Evolutionary conservation across 2,797 vertebrate genomes (phyloP).

Genomic region (Pseudochirops corinnae): DNA sequence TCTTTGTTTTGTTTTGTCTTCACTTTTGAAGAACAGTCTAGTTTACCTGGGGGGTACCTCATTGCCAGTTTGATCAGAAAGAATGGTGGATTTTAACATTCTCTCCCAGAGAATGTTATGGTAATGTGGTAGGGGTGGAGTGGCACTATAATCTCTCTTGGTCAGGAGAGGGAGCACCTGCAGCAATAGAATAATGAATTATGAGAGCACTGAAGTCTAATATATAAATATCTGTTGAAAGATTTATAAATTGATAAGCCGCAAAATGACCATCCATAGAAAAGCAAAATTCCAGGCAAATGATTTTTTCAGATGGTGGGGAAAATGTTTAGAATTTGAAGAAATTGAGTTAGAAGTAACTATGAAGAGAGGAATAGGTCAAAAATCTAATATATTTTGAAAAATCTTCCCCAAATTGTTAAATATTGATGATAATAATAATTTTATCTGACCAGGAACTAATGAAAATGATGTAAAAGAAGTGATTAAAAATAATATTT

Average conservation of each 20-base stretch:
- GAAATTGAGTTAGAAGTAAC: neutral
- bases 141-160: neutral
- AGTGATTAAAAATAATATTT: slow-evolving; percentile 18
- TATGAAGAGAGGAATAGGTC: neutral
- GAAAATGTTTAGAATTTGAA: slow-evolving; percentile 9
- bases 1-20: too few species aligned
- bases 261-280: neutral
- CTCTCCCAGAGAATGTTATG: too few species aligned
- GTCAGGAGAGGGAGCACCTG: neutral
- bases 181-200: neutral
- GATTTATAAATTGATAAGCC: neutral
- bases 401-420: neutral
- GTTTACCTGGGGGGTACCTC: neutral
- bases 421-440: fast-evolving
- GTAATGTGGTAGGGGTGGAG: too few species aligned
- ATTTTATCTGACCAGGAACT: slow-evolving; percentile 22
- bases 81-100: fast-evolving
- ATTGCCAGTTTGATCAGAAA: neutral
- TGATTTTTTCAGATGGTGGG: slow-evolving; percentile 62
- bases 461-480: neutral
- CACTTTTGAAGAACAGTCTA: neutral
- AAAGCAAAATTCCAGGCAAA: neutral
- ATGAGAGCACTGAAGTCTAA: neutral
- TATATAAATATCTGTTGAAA: neutral
- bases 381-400: neutral